Evolutionary conservation across 2,797 vertebrate genomes (phyloP).

Genomic region (Rhodeus uyekii): DNA sequence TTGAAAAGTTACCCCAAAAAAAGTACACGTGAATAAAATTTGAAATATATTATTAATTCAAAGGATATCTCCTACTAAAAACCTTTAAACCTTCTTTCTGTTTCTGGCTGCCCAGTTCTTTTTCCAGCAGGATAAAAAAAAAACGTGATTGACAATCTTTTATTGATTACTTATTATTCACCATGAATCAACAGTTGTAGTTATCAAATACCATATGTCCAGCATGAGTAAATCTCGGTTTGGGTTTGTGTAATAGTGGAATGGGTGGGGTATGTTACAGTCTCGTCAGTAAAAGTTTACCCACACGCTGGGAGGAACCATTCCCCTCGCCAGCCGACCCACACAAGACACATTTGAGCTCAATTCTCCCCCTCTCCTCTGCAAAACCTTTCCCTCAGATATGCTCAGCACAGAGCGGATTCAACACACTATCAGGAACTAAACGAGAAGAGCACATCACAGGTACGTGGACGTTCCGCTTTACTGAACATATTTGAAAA

Average conservation of each 20-base stretch:
- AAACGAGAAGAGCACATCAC: conserved; percentile 46
- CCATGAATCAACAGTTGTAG: not conserved
- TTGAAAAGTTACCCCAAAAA: not conserved
- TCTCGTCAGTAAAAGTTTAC: conserved; percentile 54
- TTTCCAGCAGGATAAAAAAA: not conserved
- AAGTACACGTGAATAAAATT: too few relatives aligned
- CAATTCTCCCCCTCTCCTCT: conserved; percentile 47
- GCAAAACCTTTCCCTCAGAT: conserved; percentile 48
- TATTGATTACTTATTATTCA: not conserved
- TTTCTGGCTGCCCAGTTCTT: too few relatives aligned
- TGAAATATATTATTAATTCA: not conserved
- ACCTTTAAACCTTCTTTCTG: not conserved
- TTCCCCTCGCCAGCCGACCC: conserved; percentile 39
- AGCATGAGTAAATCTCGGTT: not conserved
- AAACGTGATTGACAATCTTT: not conserved
- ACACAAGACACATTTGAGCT: conserved; percentile 40
- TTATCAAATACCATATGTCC: not conserved
- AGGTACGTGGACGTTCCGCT: conserved; percentile 44
- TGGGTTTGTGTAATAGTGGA: conserved; percentile 19
- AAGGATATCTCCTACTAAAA: not conserved
- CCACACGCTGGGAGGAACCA: conserved; percentile 53
- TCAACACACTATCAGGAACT: conserved; percentile 47
- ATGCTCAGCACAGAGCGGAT: conserved; percentile 40
- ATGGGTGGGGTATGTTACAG: conserved; percentile 38
- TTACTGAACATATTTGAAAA: not conserved